These are phyloP conservation scores for Euleptes europaea DNA, from an alignment of 2,113 vertebrate genomes.

Conservation along the genomic window DNA sequence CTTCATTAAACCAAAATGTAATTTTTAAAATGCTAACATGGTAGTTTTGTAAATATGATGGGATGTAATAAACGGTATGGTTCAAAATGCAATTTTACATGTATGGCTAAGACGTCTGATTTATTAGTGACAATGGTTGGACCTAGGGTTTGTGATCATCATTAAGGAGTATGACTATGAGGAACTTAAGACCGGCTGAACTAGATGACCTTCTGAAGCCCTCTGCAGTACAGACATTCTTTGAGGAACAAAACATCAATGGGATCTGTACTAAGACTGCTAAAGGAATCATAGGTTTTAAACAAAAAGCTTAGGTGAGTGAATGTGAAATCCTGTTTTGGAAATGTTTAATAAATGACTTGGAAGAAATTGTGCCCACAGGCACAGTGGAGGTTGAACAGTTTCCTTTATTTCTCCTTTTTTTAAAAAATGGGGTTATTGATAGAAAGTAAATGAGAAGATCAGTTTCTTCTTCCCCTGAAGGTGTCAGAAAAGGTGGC, in stretches of 20 bases:
- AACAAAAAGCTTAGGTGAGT: background rate
- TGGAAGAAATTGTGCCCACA: conserved; percentile 26
- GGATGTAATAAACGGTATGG: background rate
- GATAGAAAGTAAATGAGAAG: conserved; percentile 24
- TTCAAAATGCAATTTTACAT: background rate
- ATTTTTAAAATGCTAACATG: background rate
- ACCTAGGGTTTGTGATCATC: background rate
- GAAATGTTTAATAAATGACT: conserved; percentile 28
- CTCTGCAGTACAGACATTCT: background rate
- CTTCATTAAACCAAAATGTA: background rate
- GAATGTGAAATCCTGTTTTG: background rate
- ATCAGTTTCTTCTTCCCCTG: conserved; percentile 28
- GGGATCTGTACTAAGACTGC: background rate
- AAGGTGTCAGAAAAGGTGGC: background rate
- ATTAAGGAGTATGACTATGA: background rate
- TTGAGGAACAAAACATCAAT: background rate
- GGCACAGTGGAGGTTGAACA: background rate
- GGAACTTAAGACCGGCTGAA: background rate
- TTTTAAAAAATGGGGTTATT: conserved; percentile 43
- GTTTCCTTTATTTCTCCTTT: background rate
- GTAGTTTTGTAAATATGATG: background rate
- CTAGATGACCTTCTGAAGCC: background rate
- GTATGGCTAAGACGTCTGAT: background rate
- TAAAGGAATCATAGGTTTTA: background rate
- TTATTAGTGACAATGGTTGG: background rate